phyloP scores from a whole-genome alignment of 2,113 vertebrate species.

The Sphyrna mokarran region DNA sequence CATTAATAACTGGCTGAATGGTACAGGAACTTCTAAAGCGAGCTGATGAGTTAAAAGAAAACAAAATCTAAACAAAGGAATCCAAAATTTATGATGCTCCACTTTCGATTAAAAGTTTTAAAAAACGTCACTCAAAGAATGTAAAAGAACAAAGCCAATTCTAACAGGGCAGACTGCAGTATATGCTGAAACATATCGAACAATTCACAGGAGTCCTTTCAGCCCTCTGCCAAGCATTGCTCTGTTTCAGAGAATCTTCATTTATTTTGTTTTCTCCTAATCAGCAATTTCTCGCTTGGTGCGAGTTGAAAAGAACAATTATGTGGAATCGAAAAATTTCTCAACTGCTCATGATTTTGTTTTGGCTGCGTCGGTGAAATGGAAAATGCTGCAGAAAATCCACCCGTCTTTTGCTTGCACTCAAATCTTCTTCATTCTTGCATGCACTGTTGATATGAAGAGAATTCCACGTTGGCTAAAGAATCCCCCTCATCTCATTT shows the following conservation, averaged over 20 bases:
- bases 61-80: not conserved
- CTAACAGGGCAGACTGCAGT: not conserved
- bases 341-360: not conserved
- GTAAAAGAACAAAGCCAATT: not conserved
- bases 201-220: not conserved
- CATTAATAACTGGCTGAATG: not conserved
- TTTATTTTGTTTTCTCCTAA: too few relatives aligned
- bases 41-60: not conserved
- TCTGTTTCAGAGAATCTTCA: not conserved
- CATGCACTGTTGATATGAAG: not conserved
- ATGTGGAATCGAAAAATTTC: not conserved
- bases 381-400: too few relatives aligned
- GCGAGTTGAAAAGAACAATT: not conserved
- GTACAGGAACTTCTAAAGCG: not conserved
- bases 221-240: not conserved
- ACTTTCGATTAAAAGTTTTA: not conserved
- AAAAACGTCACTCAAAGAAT: not conserved
- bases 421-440: not conserved
- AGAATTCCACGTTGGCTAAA: not conserved
- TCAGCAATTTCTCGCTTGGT: not conserved
- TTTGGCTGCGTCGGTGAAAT: not conserved
- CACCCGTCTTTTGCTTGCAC: not conserved
- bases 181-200: not conserved
- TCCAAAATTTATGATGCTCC: not conserved
- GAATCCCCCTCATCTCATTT: not conserved